These are phyloP conservation scores for Dromas ardeola DNA, from an alignment of 2,113 vertebrate species.

Conservation along the genomic window DNA sequence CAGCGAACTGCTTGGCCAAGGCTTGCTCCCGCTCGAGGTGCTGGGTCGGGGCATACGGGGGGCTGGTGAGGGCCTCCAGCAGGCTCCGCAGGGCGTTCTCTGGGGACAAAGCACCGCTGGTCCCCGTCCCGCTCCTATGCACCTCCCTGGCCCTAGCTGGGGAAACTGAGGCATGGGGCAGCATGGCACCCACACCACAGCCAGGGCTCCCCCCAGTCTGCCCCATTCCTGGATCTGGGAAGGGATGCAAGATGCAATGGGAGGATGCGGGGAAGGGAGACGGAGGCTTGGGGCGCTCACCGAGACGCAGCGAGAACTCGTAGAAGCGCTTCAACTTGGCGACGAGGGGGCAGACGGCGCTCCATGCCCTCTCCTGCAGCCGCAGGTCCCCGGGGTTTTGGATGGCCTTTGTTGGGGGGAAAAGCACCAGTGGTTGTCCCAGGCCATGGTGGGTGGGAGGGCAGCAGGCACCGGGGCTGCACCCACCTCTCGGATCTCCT, in stretches of 20 bases:
- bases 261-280: fast-evolving
- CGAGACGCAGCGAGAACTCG: constrained; percentile 90
- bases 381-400: constrained; percentile 88
- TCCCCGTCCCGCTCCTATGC: background rate
- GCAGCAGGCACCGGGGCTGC: fast-evolving
- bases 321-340: constrained; percentile 93
- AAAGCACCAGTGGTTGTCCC: background rate
- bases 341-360: constrained; percentile 91
- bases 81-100: constrained; percentile 89
- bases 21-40: constrained; percentile 91
- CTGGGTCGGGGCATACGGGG: constrained; percentile 88
- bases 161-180: background rate
- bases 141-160: fast-evolving
- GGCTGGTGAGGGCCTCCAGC: constrained; percentile 89
- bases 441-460: fast-evolving
- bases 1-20: constrained; percentile 90
- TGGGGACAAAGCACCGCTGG: constrained; percentile 1
- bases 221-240: fast-evolving
- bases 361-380: constrained; percentile 92
- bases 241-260: fast-evolving
- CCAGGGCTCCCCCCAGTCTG: fast-evolving
- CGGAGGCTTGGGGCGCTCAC: constrained; percentile 43
- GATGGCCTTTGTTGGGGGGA: constrained; percentile 78
- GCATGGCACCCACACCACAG: fast-evolving
- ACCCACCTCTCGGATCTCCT: constrained; percentile 91